Evolutionary conservation across 2,113 vertebrate genomes (phyloP), one percentile per base, ranked within the genome.

Genomic region (Parotia lawesii): DNA sequence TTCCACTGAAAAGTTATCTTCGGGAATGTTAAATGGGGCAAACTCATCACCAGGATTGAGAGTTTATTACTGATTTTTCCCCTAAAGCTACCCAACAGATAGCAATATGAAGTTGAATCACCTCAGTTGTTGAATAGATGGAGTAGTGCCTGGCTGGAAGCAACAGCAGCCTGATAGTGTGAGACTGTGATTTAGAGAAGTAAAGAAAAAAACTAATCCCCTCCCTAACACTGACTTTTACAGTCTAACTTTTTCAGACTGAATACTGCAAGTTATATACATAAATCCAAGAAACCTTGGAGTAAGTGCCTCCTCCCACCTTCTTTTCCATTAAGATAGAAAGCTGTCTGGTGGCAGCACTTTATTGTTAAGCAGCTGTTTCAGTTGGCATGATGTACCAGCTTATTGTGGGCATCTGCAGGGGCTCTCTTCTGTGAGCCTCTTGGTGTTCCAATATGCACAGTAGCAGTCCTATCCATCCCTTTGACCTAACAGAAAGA

Each of bases 101-200:
- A 74, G 47, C 23, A 57, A 31, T 61, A 62, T 79, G 51, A 58
- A 91, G 66, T 35, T 89, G 74, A 92, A 87, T 92, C 80, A 82
- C 71, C 29, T 66, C 73, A 78, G 70, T 15, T 72, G 58, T 58
- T 91, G 66, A 87, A 53, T 44, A 90, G 83, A 87, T 90, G 78
- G 73, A 95, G 62, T 76, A 29, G 66, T 74, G 54, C 27, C 77
- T 80, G 56, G 28, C 57, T 92, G 51, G 57, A 89, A 92, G 94
- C 48, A 95, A 19, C 19, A 89, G 62, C 66, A 94, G 24, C 71
- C 81, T 89, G 48, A 86, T 77, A 84, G 57, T 4, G 1, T 70
- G 22, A 60, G 77, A 18, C 45, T 73, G 50, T 92, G 88, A 95
- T 96, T 95, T 94, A 95, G 38, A 72, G 92, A 65, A 89, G 74